Evolutionary conservation across 1,140 invertebrate genomes (phyloP).

Genomic region (Capitella teleta): DNA sequence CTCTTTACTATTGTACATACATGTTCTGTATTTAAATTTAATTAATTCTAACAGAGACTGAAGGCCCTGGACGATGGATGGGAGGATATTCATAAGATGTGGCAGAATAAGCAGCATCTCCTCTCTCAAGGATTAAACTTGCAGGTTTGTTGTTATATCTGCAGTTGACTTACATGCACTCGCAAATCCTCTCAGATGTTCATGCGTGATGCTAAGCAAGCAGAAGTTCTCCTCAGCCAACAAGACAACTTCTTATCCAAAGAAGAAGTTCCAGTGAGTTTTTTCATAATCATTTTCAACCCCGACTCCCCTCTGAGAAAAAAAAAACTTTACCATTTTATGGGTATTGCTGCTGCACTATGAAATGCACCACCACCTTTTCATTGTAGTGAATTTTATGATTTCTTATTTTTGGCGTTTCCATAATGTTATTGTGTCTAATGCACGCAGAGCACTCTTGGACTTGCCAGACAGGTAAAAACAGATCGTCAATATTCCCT

Average conservation of each 20-base stretch:
- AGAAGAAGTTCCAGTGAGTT: constrained; percentile 75
- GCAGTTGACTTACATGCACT: too few species aligned
- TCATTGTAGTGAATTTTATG: too few species aligned
- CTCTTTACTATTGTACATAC: not conserved
- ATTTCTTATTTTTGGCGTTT: too few species aligned
- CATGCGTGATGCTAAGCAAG: constrained; percentile 91
- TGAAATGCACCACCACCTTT: too few species aligned
- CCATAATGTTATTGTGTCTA: too few species aligned
- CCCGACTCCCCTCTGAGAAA: too few species aligned
- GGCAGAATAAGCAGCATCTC: constrained; percentile 92
- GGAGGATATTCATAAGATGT: constrained; percentile 98
- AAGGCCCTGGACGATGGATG: constrained; percentile 97
- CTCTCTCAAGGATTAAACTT: constrained; percentile 75
- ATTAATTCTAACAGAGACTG: constrained; percentile 55
- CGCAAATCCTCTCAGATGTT: constrained; percentile 74
- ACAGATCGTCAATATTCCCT: not conserved
- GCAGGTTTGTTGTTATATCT: constrained; percentile 30
- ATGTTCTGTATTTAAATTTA: too few species aligned
- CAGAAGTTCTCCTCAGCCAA: constrained; percentile 91
- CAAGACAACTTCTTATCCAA: constrained; percentile 92
- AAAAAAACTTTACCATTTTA: too few species aligned
- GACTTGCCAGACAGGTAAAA: constrained; percentile 11
- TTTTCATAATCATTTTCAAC: too few species aligned
- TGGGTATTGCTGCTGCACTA: too few species aligned
- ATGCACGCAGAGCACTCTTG: constrained; percentile 48